Conservation (phyloP, 2,888 invertebrate species). For the Arge pagana region DNA sequence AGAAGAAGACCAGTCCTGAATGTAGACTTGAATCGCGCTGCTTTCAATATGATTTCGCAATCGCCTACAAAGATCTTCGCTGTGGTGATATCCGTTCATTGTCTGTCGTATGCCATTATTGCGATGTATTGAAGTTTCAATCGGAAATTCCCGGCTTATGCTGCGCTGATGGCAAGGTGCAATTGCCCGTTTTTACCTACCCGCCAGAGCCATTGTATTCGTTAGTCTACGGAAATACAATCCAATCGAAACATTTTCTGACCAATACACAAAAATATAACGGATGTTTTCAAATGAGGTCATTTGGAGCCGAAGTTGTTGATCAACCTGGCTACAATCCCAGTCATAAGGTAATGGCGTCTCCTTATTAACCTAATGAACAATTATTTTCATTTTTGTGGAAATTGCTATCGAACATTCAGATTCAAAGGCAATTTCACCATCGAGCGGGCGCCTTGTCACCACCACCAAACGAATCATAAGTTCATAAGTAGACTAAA, state of each 20-base stretch:
- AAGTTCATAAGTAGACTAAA: too few species aligned
- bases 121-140: slow-evolving; percentile 47
- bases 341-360: too few species aligned
- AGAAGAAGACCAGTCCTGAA: too few species aligned
- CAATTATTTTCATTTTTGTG: too few species aligned
- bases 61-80: too few species aligned
- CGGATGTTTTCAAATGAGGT: slow-evolving; percentile 37
- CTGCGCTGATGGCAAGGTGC: slow-evolving; percentile 53
- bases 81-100: slow-evolving; percentile 44
- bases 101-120: slow-evolving; percentile 45
- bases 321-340: too few species aligned
- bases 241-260: slow-evolving; percentile 29
- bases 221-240: slow-evolving; percentile 9
- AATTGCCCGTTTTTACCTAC: slow-evolving; percentile 45
- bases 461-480: slow-evolving; percentile 26
- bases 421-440: slow-evolving; percentile 35
- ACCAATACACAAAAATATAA: slow-evolving; percentile 29
- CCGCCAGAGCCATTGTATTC: slow-evolving; percentile 48
- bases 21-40: too few species aligned
- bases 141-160: slow-evolving; percentile 53
- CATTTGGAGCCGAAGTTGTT: too few species aligned
- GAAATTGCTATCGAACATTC: slow-evolving; percentile 28
- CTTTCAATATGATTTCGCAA: too few species aligned
- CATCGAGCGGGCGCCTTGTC: slow-evolving; percentile 30
- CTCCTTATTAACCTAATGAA: too few species aligned